These are phyloP conservation scores for mouse (Mus musculus) DNA, from an alignment of 2,113 vertebrate species.

Conservation along the genomic window GRCm39 chr1:39687001-39687500, in stretches of 20 bases:
- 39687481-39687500: background rate
- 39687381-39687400: background rate
- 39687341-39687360: background rate
- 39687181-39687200: background rate
- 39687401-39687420: background rate
- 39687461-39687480: background rate
- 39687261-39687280: background rate
- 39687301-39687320: background rate
- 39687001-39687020: constrained; percentile 90
- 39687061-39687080: constrained; percentile 91
- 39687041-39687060: constrained; percentile 94
- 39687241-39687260: background rate
- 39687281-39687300: rapidly evolving
- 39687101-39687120: constrained; percentile 91
- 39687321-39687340: background rate
- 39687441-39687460: background rate
- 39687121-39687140: background rate
- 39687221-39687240: background rate
- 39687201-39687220: background rate
- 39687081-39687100: constrained; percentile 93
- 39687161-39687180: background rate
- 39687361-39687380: background rate
- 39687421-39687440: background rate
- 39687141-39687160: background rate
- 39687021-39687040: constrained; percentile 92